Conservation (phyloP, 2,113 vertebrate genomes). For the Tor tambroides region DNA sequence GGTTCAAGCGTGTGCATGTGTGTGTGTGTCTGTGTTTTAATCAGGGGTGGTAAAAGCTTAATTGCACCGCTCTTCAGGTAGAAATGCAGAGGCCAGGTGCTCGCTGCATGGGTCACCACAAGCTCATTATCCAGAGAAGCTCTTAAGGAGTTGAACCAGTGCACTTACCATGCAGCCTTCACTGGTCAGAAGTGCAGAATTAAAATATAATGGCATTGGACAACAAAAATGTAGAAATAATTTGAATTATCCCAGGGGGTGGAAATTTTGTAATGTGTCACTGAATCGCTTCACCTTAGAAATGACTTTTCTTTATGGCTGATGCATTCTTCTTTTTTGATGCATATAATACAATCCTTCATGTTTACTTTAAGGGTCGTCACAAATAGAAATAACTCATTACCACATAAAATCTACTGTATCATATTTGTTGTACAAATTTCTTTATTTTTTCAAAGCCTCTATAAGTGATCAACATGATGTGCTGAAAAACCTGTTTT, state of each 20-base stretch:
- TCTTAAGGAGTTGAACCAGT: constrained; percentile 61
- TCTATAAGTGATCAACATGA: no score
- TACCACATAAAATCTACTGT: no score
- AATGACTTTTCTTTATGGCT: not conserved
- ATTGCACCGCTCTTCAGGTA: constrained; percentile 44
- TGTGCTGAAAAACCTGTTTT: no score
- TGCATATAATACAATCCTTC: not conserved
- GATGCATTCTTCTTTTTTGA: not conserved
- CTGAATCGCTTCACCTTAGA: not conserved
- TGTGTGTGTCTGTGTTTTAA: constrained; percentile 52
- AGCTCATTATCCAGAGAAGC: constrained; percentile 47
- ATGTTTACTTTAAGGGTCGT: not conserved
- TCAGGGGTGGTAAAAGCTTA: constrained; percentile 60
- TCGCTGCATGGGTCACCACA: constrained; percentile 60
- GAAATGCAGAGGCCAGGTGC: constrained; percentile 53
- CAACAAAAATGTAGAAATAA: not conserved
- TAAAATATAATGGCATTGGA: not conserved
- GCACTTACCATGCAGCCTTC: not conserved
- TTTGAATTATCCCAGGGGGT: not conserved
- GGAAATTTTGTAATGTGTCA: not conserved
- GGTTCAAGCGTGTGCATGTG: not conserved
- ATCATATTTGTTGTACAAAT: no score
- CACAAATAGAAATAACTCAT: not conserved
- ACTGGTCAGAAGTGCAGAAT: not conserved
- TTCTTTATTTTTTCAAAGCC: no score